phyloP scores from a whole-genome alignment of 2,888 invertebrate species.

The Halocaridina rubra region DNA sequence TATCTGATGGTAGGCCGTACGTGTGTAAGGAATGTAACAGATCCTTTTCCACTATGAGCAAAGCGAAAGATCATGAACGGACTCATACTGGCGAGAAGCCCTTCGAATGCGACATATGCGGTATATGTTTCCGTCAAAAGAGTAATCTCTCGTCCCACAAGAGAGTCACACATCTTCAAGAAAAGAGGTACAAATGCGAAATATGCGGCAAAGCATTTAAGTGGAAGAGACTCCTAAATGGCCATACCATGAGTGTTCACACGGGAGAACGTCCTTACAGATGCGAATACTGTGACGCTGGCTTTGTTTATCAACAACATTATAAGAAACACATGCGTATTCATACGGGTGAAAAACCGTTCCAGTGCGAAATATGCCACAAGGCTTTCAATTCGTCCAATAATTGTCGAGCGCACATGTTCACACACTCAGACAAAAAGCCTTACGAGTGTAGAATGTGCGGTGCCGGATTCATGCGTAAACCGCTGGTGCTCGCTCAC shows the following conservation, averaged over 20 bases:
- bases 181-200: slow-evolving; percentile 73
- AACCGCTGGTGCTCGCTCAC: slow-evolving; percentile 58
- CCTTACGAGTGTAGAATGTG: slow-evolving; percentile 64
- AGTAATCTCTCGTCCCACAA: slow-evolving; percentile 85
- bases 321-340: slow-evolving; percentile 63
- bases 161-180: slow-evolving; percentile 78
- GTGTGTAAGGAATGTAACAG: slow-evolving; percentile 62
- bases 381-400: slow-evolving; percentile 86
- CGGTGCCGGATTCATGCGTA: slow-evolving; percentile 63
- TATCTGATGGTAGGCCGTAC: slow-evolving; percentile 58
- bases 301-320: slow-evolving; percentile 64
- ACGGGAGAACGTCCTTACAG: slow-evolving; percentile 62
- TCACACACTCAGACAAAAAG: slow-evolving; percentile 64
- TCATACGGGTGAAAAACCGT: slow-evolving; percentile 64
- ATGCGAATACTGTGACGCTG: slow-evolving; percentile 60
- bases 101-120: slow-evolving; percentile 79
- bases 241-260: slow-evolving; percentile 69
- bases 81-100: slow-evolving; percentile 76
- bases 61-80: slow-evolving; percentile 82
- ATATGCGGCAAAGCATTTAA: slow-evolving; percentile 63
- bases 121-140: slow-evolving; percentile 82
- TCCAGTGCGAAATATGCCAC: slow-evolving; percentile 75
- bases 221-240: slow-evolving; percentile 57
- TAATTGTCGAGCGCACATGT: slow-evolving; percentile 70
- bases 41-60: slow-evolving; percentile 73